These are phyloP conservation scores for Mesorhabditis belari DNA, from an alignment of 2,888 invertebrate genomes.

Conservation along the genomic window DNA sequence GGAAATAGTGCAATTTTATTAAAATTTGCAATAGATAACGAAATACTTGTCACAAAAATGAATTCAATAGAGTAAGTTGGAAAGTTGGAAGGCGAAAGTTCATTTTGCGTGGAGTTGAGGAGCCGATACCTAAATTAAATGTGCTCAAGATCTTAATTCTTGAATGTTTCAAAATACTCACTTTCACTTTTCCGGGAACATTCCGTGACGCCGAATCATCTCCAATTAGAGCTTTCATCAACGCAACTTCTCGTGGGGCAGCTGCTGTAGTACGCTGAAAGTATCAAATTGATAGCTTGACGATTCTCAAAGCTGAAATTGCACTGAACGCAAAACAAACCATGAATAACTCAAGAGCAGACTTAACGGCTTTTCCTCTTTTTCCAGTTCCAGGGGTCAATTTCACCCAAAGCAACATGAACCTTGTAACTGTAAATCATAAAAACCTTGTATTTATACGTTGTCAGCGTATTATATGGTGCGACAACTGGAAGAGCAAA, in stretches of 20 bases:
- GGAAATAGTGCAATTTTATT: too few relatives aligned
- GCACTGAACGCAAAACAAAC: too few relatives aligned
- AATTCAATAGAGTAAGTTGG: too few relatives aligned
- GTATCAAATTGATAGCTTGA: background rate
- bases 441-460: constrained; percentile 68
- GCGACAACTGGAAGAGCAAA: constrained; percentile 91
- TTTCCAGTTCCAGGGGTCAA: constrained; percentile 86
- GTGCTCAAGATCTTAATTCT: background rate
- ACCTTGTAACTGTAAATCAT: background rate
- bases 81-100: too few relatives aligned
- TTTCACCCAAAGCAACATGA: constrained; percentile 63
- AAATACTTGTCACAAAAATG: too few relatives aligned
- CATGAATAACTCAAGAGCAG: constrained; percentile 79
- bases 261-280: constrained; percentile 66
- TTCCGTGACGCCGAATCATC: constrained; percentile 86
- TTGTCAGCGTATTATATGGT: constrained; percentile 65
- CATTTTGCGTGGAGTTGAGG: background rate
- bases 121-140: background rate
- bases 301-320: too few relatives aligned
- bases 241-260: constrained; percentile 74
- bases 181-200: constrained; percentile 82
- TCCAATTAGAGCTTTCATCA: constrained; percentile 81
- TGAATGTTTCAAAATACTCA: constrained; percentile 7
- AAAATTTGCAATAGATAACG: too few relatives aligned
- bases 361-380: constrained; percentile 88